Evolutionary conservation across 2,888 invertebrate species (phyloP).

Genomic region (Oligia latruncula): DNA sequence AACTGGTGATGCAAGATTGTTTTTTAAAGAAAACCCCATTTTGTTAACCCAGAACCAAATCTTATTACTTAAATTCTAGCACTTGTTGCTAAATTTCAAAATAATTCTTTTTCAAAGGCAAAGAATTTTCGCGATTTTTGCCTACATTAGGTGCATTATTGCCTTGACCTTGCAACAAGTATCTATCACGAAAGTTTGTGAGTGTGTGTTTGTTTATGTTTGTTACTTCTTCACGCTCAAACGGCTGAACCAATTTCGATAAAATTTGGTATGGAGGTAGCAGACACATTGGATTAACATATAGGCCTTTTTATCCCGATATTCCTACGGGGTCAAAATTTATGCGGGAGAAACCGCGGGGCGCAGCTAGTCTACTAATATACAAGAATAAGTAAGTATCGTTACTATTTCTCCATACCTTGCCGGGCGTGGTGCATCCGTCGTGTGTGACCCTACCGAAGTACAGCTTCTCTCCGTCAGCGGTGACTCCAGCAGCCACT

Average conservation of each 20-base stretch:
- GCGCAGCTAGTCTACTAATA: no score
- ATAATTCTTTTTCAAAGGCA: background rate
- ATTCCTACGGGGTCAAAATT: no score
- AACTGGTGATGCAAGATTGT: background rate
- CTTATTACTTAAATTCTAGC: background rate
- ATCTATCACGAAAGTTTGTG: background rate
- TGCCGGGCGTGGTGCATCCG: slow-evolving; percentile 92
- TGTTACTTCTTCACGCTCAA: no score
- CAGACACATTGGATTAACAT: no score
- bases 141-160: no score
- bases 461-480: slow-evolving; percentile 92
- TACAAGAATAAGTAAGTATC: background rate
- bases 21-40: no score
- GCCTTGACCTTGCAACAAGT: background rate
- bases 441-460: slow-evolving; percentile 92
- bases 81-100: background rate
- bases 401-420: slow-evolving; percentile 82
- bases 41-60: background rate
- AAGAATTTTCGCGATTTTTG: background rate
- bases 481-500: slow-evolving; percentile 91
- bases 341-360: no score
- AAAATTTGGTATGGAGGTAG: no score
- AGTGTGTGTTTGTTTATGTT: no score
- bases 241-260: no score
- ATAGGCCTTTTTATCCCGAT: no score